Evolutionary conservation across 2,113 vertebrate species (phyloP).

Genomic region (Tenebrosternarchus preto): DNA sequence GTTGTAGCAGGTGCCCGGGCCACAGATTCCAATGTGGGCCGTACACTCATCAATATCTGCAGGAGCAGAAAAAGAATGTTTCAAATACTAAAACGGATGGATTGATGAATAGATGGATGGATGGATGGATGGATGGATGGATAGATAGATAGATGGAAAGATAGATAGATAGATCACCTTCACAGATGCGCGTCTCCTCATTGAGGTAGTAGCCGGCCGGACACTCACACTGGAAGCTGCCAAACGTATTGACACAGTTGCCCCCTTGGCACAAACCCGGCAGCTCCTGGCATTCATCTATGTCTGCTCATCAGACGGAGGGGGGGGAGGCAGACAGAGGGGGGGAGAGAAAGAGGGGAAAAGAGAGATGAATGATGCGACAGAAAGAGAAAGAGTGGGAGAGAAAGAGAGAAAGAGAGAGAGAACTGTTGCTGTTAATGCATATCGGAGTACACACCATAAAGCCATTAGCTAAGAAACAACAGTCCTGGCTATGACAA

Average conservation of each 20-base stretch:
- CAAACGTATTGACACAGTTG: conserved; percentile 90
- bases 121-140: too few species aligned
- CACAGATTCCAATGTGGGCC: conserved; percentile 84
- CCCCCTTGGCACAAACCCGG: conserved; percentile 90
- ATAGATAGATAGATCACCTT: conserved; percentile 73
- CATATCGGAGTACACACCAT: neutral
- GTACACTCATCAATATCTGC: conserved; percentile 91
- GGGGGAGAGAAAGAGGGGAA: neutral
- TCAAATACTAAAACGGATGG: neutral
- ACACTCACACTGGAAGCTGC: conserved; percentile 93
- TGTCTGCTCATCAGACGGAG: conserved; percentile 72
- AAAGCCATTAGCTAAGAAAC: conserved; percentile 16
- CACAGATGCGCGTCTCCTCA: conserved; percentile 85
- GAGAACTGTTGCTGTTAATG: neutral
- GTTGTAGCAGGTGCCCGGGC: conserved; percentile 93
- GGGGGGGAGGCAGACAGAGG: neutral
- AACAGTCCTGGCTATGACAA: neutral
- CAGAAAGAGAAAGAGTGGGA: neutral
- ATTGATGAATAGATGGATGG: too few species aligned
- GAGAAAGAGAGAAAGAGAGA: neutral
- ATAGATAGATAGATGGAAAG: too few species aligned
- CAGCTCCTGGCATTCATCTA: conserved; percentile 91
- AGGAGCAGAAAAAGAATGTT: neutral
- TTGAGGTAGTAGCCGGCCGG: conserved; percentile 88
- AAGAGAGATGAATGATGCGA: neutral